Percentiles rank a stretch among this genome's conserved stretches.
Conservation (phyloP, 2,888 invertebrate species). For the Cheilosia vulpina region DNA sequence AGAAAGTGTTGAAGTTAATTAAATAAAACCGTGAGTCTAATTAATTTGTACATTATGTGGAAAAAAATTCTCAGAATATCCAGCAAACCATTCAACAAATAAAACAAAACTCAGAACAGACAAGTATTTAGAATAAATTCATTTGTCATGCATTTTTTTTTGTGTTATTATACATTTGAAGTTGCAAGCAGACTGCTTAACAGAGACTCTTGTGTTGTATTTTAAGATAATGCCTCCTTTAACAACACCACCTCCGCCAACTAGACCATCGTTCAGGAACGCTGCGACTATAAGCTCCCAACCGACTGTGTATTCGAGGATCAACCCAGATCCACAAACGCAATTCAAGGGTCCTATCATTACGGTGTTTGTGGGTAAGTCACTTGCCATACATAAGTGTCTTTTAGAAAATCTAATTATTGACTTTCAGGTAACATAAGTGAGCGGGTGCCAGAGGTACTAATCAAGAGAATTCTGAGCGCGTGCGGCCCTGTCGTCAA, state of each 20-base stretch:
- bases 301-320: constrained; percentile 82
- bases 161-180: neutral
- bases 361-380: constrained; percentile 96
- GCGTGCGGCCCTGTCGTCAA: constrained; percentile 97
- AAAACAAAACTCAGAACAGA: neutral
- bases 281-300: constrained; percentile 84
- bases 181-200: constrained; percentile 10
- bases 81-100: constrained; percentile 14
- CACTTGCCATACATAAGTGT: neutral
- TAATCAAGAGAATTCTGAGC: constrained; percentile 95
- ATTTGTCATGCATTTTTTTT: constrained; percentile 24
- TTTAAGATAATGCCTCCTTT: constrained; percentile 85
- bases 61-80: constrained; percentile 11
- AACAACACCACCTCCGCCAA: constrained; percentile 83
- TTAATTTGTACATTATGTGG: constrained; percentile 21
- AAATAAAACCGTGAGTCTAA: constrained; percentile 57
- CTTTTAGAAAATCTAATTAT: constrained; percentile 14
- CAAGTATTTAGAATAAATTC: constrained; percentile 28
- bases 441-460: constrained; percentile 96
- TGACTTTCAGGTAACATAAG: constrained; percentile 90
- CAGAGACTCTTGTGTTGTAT: constrained; percentile 68
- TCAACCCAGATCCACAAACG: constrained; percentile 80
- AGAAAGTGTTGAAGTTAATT: constrained; percentile 41
- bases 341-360: constrained; percentile 92
- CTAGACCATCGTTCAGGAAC: constrained; percentile 82